Evolutionary conservation across 2,113 vertebrate species (phyloP), one percentile per base, ranked within the genome.

Genomic region (Promerops cafer): DNA sequence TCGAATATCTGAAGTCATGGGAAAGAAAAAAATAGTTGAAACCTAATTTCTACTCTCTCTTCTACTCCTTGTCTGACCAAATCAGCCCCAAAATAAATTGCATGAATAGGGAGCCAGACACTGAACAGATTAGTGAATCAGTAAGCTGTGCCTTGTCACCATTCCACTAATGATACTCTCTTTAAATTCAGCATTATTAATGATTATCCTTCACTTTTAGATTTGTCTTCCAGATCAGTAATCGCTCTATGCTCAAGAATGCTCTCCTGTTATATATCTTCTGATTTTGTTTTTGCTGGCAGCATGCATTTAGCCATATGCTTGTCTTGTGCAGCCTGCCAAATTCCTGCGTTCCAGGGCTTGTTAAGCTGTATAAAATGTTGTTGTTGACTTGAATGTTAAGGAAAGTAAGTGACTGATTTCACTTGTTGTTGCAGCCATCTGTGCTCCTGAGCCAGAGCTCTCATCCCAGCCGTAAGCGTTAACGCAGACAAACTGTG

Each of bases 271-370:
- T 96, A 77, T 92, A 61, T 81, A 93, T 96, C 90, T 93, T 91
- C 93, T 89, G 77, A 72, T 94, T 96, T 93, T 97, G 96, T 97
- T 97, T 97, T 96, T 96, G 96, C 96, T 97, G 96, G 96, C 96
- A 96, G 87, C 94, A 57, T 84, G 89, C 82, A 64, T 94, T 96
- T 90, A 96, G 93, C 96, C 97, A 97, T 97, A 97, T 97, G 96
- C 81, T 97, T 88, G 31, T 83, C 83, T 94, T 88, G 70, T 52
- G 77, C 83, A 13, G 63, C 85, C 94, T 97, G 97, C 97, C 97
- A 97, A 95, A 93, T 95, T 96, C 97, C 92, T 90, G 85, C 45
- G 7, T 96, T 91, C 93, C 80, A 96, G 90, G 94, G 89, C 96
- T 97, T 92, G 93, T 97, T 97, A 93, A 95, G 94, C 96, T 95